Base-by-base conservation (phyloP, 2,888 invertebrate genomes). In the Eremobia ochroleuca region DNA sequence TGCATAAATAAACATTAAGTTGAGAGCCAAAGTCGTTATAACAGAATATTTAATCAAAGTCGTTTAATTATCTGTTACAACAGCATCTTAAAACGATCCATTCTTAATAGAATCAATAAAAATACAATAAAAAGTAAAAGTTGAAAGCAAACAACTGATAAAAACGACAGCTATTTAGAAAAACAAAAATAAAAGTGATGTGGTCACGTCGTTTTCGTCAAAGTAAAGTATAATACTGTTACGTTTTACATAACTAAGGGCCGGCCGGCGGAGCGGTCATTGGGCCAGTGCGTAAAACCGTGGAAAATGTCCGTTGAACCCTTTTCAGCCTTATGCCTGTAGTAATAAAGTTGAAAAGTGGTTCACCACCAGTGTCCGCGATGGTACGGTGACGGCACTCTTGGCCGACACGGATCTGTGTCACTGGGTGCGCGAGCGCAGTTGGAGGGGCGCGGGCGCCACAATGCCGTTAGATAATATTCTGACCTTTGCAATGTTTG, bases 381-480 rank as follows among this genome's bases (percentile, higher is more conserved):
- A 59, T 31, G 59, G 58, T 31, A 75, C 85, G 89, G 91, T 91
- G 92, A 90, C 93, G 91, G 93, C 92, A 92, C 90, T 87, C 87
- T 82, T 85, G 76, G 71, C 61, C 62, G 75, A 61, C 79, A 46
- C 72, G 76, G 78, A 94, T 91, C 91, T 94, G 90, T 94, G 95
- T 94, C 92, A 95, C 92, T 93, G 87, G 93, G 94, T 90, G 89
- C 77, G 79, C 82, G 87, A 81, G 84, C 81, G 77, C 88, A 89
- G 85, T 90, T 77, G 75, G 81, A 18, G 68, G 65, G 65, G 58
- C 34, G 28, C 73, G 76, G 68, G 72, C 79, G 67, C 85, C 77
- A 92, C 92, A 91, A 92, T 89, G 76, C 86, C 90, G 90, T 95
- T 95, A 95, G 94, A 95, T 95, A 95, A 95, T 88, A 88, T 84